Percentiles rank a stretch among this genome's conserved stretches.
Evolutionary conservation across 2,888 invertebrate species (phyloP).

Genomic region (Rotaria magnacalcarata): DNA sequence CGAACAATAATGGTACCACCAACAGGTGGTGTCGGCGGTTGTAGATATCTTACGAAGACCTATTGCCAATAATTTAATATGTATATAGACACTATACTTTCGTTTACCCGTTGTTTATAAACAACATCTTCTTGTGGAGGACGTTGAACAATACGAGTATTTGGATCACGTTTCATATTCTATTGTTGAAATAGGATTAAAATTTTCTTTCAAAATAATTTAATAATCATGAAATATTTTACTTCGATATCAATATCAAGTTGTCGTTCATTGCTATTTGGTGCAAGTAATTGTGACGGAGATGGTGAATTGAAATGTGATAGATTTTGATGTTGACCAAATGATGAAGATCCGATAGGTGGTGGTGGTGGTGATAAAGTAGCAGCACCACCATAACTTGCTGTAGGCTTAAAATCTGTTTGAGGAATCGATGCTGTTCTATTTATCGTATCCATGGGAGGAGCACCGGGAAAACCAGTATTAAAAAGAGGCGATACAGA

Average conservation of each 20-base stretch:
- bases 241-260: slow-evolving; percentile 27
- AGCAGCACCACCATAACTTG: not conserved
- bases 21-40: slow-evolving; percentile 36
- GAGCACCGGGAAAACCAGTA: not conserved
- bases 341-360: not conserved
- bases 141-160: not conserved
- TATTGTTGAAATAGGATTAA: not conserved
- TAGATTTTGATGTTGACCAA: not conserved
- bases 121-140: not conserved
- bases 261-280: not conserved
- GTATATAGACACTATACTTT: not conserved
- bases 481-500: not conserved
- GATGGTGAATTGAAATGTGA: not conserved
- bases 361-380: not conserved
- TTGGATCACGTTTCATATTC: slow-evolving; percentile 32
- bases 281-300: not conserved
- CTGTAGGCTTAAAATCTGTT: not conserved
- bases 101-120: not conserved
- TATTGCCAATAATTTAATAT: not conserved
- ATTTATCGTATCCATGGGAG: not conserved
- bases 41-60: slow-evolving; percentile 36
- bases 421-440: not conserved
- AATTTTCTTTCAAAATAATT: not conserved
- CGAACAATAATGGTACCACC: slow-evolving; percentile 30
- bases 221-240: not conserved